Percentiles rank a stretch among this genome's conserved stretches.
phyloP scores from a whole-genome alignment of 2,888 invertebrate species.

The Phortica okadai region DNA sequence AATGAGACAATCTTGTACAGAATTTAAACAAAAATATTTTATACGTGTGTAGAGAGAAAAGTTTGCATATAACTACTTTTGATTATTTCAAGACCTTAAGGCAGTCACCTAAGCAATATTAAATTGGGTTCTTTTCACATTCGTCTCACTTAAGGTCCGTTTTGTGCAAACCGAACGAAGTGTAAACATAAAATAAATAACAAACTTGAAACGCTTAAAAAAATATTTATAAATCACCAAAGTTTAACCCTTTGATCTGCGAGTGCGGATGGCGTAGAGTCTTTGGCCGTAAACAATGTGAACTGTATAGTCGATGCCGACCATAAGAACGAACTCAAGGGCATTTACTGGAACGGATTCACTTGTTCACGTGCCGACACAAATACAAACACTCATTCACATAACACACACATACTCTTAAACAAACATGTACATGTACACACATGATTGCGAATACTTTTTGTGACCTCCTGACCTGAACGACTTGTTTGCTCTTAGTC shows the following conservation, averaged over 20 bases:
- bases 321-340: conserved; percentile 1
- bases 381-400: conserved; percentile 33
- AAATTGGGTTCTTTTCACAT: neutral
- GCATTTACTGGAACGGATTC: conserved; percentile 6
- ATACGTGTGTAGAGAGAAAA: no score
- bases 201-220: conserved; percentile 53
- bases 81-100: no score
- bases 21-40: no score
- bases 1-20: no score
- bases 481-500: conserved; percentile 27
- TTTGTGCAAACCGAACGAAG: conserved; percentile 46
- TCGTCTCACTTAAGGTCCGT: conserved; percentile 35
- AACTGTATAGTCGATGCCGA: neutral
- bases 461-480: conserved; percentile 15
- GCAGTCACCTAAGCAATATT: neutral
- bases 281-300: neutral
- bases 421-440: conserved; percentile 3
- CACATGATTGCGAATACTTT: neutral
- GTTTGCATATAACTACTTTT: no score
- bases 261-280: neutral
- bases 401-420: neutral
- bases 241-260: conserved; percentile 60
- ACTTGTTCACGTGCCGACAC: conserved; percentile 13
- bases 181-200: conserved; percentile 47
- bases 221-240: conserved; percentile 58